Evolutionary conservation across 2,888 invertebrate species (phyloP).

Genomic region (Drosophila affinis): DNA sequence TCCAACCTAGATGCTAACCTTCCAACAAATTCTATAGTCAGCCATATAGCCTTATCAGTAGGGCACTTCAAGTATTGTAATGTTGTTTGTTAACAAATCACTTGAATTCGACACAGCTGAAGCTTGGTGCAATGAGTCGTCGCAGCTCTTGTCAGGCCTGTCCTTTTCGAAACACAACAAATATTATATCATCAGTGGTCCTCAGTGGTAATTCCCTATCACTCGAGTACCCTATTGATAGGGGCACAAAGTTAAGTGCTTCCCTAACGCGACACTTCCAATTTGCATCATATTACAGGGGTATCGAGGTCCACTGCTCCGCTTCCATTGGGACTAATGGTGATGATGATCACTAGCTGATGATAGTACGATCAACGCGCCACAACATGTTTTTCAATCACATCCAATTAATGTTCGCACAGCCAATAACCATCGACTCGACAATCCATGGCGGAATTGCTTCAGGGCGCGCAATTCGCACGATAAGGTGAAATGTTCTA

Average conservation of each 20-base stretch:
- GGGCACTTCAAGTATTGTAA: neutral
- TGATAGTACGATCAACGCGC: constrained; percentile 17
- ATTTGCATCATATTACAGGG: constrained; percentile 31
- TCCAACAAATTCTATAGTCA: too few species aligned
- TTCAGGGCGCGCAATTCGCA: constrained; percentile 36
- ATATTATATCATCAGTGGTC: neutral
- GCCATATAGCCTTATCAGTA: neutral
- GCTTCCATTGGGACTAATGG: neutral
- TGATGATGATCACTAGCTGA: constrained; percentile 34
- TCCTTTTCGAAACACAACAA: neutral
- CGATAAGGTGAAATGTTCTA: constrained; percentile 20
- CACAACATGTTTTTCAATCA: constrained; percentile 54
- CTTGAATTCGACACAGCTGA: constrained; percentile 1
- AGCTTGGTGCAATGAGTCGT: neutral
- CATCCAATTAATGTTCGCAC: constrained; percentile 49
- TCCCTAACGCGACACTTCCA: neutral
- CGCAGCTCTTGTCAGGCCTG: neutral
- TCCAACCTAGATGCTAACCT: too few species aligned
- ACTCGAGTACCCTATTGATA: neutral
- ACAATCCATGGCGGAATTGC: constrained; percentile 20
- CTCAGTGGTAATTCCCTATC: neutral
- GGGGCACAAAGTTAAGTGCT: constrained; percentile 4
- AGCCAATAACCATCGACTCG: neutral
- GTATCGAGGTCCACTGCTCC: constrained; percentile 1
- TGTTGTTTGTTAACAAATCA: constrained; percentile 6